These are phyloP conservation scores for Antedon bifida DNA, from an alignment of 35 echinoderm and acorn worm genomes.

Conservation along the genomic window DNA sequence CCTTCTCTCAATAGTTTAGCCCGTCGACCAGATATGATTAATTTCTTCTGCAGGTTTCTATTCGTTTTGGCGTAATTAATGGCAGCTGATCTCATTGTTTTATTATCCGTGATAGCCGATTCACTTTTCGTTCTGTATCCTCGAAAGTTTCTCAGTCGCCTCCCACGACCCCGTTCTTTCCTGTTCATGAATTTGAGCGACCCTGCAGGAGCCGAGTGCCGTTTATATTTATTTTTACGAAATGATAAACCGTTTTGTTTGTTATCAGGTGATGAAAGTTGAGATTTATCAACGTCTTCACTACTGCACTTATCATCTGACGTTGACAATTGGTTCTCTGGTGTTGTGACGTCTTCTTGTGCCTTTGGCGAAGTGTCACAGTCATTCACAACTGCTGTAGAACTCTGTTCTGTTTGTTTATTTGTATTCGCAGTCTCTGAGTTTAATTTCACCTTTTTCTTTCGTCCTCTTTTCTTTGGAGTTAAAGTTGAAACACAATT, in stretches of 20 bases:
- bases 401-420: too few species aligned
- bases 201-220: neutral
- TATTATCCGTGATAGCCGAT: conserved; percentile 1
- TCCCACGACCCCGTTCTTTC: too few species aligned
- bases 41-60: conserved; percentile 6
- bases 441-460: neutral
- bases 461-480: neutral
- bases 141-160: neutral
- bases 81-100: neutral
- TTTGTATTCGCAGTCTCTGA: neutral
- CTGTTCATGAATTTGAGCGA: neutral
- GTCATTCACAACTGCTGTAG: too few species aligned
- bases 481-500: conserved; percentile 5
- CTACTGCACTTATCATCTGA: neutral
- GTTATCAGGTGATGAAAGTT: neutral
- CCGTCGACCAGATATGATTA: conserved; percentile 60
- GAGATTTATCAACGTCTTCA: neutral
- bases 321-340: neutral
- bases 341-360: neutral
- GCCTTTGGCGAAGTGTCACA: neutral
- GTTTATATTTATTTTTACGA: neutral
- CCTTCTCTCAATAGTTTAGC: conserved; percentile 66
- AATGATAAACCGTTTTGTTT: neutral
- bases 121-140: neutral
- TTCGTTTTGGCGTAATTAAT: neutral